Evolutionary conservation across 2,888 invertebrate species (phyloP).

Genomic region (Andrena bicolor): DNA sequence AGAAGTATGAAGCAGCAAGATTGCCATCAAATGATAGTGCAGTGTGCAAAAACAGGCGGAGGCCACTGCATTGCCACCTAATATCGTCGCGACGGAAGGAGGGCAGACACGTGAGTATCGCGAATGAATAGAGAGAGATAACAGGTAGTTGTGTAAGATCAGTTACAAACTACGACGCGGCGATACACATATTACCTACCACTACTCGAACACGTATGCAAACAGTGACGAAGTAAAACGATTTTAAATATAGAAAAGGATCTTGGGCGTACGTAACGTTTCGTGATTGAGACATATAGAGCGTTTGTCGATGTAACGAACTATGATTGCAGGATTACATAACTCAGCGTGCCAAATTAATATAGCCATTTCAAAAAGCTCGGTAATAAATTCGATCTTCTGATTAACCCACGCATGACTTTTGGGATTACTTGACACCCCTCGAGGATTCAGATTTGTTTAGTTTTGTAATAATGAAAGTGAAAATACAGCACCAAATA

Average conservation of each 20-base stretch:
- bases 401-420: background rate
- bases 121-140: background rate
- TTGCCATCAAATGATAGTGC: background rate
- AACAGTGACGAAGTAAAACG: background rate
- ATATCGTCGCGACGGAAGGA: background rate
- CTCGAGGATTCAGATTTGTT: background rate
- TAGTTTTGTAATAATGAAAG: too few species aligned
- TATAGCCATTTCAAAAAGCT: background rate
- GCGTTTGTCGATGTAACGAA: constrained; percentile 1
- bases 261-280: background rate
- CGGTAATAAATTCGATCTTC: background rate
- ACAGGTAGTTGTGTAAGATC: constrained; percentile 7
- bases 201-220: background rate
- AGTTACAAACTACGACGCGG: constrained; percentile 20
- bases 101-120: background rate
- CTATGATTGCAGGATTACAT: background rate
- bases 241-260: background rate
- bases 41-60: constrained; percentile 5
- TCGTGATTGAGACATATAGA: background rate
- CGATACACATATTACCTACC: background rate
- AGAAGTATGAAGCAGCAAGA: background rate
- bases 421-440: too few species aligned
- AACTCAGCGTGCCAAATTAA: background rate
- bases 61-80: background rate
- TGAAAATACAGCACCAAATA: too few species aligned